Base-by-base conservation (phyloP, 1,140 invertebrate genomes). In the Drosophila asahinai region DNA sequence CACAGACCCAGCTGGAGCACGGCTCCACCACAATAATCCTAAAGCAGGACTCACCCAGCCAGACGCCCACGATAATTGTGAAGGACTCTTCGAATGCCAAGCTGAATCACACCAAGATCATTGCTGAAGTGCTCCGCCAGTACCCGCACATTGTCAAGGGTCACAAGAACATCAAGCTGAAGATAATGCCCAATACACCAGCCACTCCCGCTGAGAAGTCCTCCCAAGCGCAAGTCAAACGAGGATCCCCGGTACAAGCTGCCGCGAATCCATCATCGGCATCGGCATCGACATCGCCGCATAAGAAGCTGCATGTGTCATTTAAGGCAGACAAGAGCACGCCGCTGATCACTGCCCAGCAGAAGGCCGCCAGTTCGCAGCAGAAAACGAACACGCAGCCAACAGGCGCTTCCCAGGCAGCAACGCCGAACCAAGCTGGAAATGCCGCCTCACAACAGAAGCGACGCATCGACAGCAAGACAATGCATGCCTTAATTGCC, bases 141-240 rank as follows among this genome's bases (percentile, higher is more conserved):
- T 97, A 97, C 94, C 97, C 97, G 8, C 96, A 97, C 92, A 94
- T 98, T 43, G 95, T 97, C 0, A 97, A 97, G 91, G 96, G 96
- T 75, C 97, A 97, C 78, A 97, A 97, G 93, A 97, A 97, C 91
- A 97, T 98, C 38, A 96, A 96, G 90, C 92, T 98, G 38, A 97
- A 97, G 93, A 97, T 98, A 62, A 95, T 97, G 93, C 94, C 95
- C 60, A 95, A 95, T 49, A 82, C 83, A 9, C 48, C 64, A 36
- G 14, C 74, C 9, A 54, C 64, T 7, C 8, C 72, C 11, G 55
- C 75, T 9, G 71, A 74, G 8, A 74, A 61, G 47, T 27, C 65
- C 11, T 2, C 75, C 7, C 62, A 55, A 5, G 42, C 64, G n/a
- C 5, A 77, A 19, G 30, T 55, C 6, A 86, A 86, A 17, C 77